Percentiles rank a stretch among this genome's conserved stretches.
phyloP scores from a whole-genome alignment of 1,140 invertebrate genomes.

The Limonius californicus region DNA sequence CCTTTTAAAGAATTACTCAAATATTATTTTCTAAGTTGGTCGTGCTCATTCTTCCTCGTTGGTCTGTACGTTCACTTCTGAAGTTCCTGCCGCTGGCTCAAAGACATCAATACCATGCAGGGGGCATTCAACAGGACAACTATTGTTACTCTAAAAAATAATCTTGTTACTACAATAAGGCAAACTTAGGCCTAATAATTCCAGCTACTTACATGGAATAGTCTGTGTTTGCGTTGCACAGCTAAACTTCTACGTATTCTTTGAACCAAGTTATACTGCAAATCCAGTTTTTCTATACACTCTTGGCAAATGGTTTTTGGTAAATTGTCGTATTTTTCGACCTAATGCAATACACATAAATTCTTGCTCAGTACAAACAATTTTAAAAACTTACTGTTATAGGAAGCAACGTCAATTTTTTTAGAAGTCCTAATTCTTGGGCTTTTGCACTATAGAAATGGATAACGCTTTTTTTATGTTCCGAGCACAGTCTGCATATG shows the following conservation, averaged over 20 bases:
- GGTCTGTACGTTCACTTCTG: too few relatives aligned
- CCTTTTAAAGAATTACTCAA: background rate
- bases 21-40: background rate
- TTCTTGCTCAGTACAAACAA: conserved; percentile 7
- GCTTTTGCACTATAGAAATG: conserved; percentile 37
- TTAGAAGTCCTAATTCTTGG: conserved; percentile 28
- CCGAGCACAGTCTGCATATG: conserved; percentile 39
- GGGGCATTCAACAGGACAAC: conserved; percentile 35
- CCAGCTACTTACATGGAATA: conserved; percentile 31
- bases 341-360: conserved; percentile 22
- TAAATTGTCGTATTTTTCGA: conserved; percentile 38
- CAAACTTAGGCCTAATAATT: too few relatives aligned
- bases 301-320: conserved; percentile 40
- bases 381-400: conserved; percentile 29
- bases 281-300: conserved; percentile 34
- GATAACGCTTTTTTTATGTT: conserved; percentile 37
- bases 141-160: conserved; percentile 36
- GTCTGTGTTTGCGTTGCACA: conserved; percentile 30
- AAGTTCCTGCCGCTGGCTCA: too few relatives aligned
- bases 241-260: conserved; percentile 32
- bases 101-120: conserved; percentile 26
- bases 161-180: too few relatives aligned
- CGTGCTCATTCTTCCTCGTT: too few relatives aligned
- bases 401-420: conserved; percentile 37
- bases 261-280: conserved; percentile 36